phyloP scores from a whole-genome alignment of 2,888 invertebrate species.

The Brachyptera risi region DNA sequence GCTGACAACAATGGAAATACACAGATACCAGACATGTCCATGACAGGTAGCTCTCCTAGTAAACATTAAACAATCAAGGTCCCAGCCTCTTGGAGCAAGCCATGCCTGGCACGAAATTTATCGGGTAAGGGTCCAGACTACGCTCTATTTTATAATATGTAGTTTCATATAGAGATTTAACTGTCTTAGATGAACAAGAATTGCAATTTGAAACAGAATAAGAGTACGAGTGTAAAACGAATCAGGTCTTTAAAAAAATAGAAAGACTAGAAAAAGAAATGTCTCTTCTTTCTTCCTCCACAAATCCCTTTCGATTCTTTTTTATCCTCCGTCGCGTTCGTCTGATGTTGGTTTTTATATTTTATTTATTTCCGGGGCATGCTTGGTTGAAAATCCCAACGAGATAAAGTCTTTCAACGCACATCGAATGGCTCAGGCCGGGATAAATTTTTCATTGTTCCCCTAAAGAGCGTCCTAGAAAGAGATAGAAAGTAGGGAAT shows the following conservation, averaged over 20 bases:
- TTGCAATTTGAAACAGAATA: constrained; percentile 21
- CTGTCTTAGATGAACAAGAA: constrained; percentile 19
- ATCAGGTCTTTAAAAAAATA: constrained; percentile 18
- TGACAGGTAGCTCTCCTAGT: too few species aligned
- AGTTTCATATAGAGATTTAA: constrained; percentile 18
- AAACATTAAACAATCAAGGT: too few species aligned
- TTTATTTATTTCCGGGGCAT: constrained; percentile 25
- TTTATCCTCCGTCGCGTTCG: constrained; percentile 17
- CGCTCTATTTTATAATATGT: background rate
- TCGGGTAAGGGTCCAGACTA: too few species aligned
- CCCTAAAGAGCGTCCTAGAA: constrained; percentile 19
- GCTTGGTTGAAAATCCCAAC: constrained; percentile 17
- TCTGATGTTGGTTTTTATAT: constrained; percentile 20
- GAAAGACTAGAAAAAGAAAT: too few species aligned
- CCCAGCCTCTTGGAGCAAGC: too few species aligned
- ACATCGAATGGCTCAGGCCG: constrained; percentile 14
- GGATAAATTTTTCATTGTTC: constrained; percentile 22
- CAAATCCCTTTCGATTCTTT: constrained; percentile 19
- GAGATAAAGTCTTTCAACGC: constrained; percentile 16
- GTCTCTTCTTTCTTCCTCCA: constrained; percentile 15
- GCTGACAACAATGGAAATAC: too few species aligned
- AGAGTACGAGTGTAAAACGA: constrained; percentile 20
- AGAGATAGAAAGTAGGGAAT: too few species aligned
- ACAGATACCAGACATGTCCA: too few species aligned
- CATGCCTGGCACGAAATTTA: too few species aligned